phyloP scores from a whole-genome alignment of 2,888 invertebrate genomes.

The Uloborus plumipes region DNA sequence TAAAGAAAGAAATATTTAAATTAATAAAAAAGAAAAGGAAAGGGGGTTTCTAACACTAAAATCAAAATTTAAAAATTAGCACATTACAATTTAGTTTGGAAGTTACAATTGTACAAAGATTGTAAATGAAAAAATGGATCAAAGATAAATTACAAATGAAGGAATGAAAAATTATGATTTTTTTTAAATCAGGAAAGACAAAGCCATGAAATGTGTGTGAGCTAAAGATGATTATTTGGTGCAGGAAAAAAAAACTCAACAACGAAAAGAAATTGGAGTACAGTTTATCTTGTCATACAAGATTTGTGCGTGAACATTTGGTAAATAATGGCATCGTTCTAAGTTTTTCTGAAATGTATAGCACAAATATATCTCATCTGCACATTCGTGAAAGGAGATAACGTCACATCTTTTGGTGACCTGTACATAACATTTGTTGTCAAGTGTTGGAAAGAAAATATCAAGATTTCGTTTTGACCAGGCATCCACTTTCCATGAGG shows the following conservation, averaged over 20 bases:
- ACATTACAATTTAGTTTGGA: too few species aligned
- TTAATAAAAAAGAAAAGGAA: not conserved
- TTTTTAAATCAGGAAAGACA: too few species aligned
- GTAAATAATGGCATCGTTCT: conserved; percentile 61
- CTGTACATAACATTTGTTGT: conserved; percentile 54
- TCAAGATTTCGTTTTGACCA: conserved; percentile 8
- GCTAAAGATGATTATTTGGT: conserved; percentile 57
- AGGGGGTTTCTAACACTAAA: conserved; percentile 4
- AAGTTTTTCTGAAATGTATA: conserved; percentile 55
- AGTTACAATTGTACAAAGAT: too few species aligned
- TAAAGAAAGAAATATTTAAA: too few species aligned
- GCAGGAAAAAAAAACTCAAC: conserved; percentile 37
- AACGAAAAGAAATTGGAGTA: conserved; percentile 52
- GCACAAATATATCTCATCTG: conserved; percentile 62
- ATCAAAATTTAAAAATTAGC: too few species aligned
- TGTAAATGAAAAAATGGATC: too few species aligned
- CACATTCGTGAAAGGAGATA: conserved; percentile 41
- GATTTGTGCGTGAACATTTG: conserved; percentile 64
- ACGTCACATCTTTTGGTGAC: conserved; percentile 40
- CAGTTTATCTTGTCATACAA: conserved; percentile 57
- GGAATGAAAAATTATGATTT: too few species aligned
- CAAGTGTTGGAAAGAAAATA: conserved; percentile 22
- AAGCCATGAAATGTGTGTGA: conserved; percentile 45
- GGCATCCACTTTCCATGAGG: conserved; percentile 27
- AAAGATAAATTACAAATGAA: conserved; percentile 41